Base-by-base conservation (phyloP, 2,888 invertebrate genomes). In the Torymus auratus region DNA sequence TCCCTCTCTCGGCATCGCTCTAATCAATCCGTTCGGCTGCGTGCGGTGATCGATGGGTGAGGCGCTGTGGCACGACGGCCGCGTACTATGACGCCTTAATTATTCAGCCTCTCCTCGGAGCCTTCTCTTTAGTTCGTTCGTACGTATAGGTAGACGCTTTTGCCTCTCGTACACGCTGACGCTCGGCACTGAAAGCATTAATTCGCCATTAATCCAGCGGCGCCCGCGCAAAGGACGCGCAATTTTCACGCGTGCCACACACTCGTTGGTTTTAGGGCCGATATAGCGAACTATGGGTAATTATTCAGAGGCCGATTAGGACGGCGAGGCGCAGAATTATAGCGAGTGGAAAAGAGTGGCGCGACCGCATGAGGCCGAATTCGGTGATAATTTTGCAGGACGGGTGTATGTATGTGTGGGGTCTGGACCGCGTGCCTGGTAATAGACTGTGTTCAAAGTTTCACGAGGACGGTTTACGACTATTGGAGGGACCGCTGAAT, bases 201-300 rank as follows among this genome's bases (percentile, higher is more conserved):
- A 78, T 81, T 74, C 73, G 78, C 74, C 78, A 81, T 81, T 78
- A 81, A 78, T 78, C 73, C 70, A 17, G 28, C 23, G 20, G 55
- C 5, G 50, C 20, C 20, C n/a, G 62, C n/a, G 62, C 5, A 15
- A 61, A 13, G 11, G 50, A 50, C 61, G 71, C 13, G 52, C 52
- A 17, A 15, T 61, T 52, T 13, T 28, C 3, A 5, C 23, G 41
- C 10, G 56, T 69, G 56, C 56, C 14, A 14, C 20, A 20, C 2
- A 2, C 28, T 28, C 28, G 55, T 69, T 69, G 7, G 28, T 69
- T 69, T 69, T 69, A 41, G 58, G 13, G 13, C 7, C 14, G 55
- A 11, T 52, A 15, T 52, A 0, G 20, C 4, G 15, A 11, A 50
- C 2, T 13, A n/a, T n/a, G 12, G 20, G 14, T 41, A 69, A 69